phyloP scores from a whole-genome alignment of 2,797 vertebrate genomes.

The Girardinus metallicus region DNA sequence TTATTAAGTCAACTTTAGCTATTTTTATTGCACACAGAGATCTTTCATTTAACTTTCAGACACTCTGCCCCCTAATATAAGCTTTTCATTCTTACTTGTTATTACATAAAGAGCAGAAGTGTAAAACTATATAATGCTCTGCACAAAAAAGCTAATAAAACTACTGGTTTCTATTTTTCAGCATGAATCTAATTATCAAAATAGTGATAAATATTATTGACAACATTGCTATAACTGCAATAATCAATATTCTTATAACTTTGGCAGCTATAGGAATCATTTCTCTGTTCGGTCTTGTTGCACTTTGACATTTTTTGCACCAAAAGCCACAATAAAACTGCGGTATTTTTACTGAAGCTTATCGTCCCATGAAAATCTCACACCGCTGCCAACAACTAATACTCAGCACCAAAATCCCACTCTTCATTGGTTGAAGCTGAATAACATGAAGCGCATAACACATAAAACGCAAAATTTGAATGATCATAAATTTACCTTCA shows the following conservation, averaged over 20 bases:
- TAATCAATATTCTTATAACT: background rate
- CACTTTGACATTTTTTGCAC: background rate
- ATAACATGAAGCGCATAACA: background rate
- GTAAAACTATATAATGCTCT: background rate
- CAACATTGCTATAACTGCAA: background rate
- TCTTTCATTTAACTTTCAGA: background rate
- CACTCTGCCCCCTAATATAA: background rate
- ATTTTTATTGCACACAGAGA: background rate
- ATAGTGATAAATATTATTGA: background rate
- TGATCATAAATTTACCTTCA: constrained; percentile 1
- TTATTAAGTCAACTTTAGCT: background rate
- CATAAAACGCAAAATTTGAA: background rate
- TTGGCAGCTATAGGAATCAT: background rate
- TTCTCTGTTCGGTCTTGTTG: background rate
- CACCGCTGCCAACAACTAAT: background rate
- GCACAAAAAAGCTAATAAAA: background rate
- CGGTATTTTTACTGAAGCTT: background rate
- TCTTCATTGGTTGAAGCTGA: constrained; percentile 1
- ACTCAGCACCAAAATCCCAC: background rate
- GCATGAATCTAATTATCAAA: background rate
- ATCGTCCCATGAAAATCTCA: background rate
- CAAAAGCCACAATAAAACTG: background rate
- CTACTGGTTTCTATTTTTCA: background rate
- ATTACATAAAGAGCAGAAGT: background rate
- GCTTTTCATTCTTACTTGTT: background rate